phyloP scores from a whole-genome alignment of 2,113 vertebrate genomes.

The Syngnathoides biaculeatus region DNA sequence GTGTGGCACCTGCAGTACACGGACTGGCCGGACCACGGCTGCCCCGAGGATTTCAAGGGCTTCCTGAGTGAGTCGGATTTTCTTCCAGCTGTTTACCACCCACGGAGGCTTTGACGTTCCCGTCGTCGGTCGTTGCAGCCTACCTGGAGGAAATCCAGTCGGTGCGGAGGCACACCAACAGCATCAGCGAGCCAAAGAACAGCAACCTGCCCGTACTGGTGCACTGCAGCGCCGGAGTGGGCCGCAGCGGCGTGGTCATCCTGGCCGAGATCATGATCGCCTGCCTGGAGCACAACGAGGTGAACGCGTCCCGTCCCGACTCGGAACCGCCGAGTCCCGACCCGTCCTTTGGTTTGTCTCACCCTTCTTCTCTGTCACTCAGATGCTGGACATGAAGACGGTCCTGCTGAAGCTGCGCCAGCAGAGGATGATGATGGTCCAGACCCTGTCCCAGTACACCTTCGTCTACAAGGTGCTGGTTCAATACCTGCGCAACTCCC shows the following conservation, averaged over 20 bases:
- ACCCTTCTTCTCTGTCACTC: neutral
- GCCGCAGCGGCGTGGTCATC: conserved; percentile 89
- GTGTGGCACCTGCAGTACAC: conserved; percentile 99
- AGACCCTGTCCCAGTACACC: conserved; percentile 91
- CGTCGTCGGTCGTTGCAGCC: conserved; percentile 63
- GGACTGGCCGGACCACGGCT: conserved; percentile 96
- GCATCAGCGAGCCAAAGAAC: conserved; percentile 81
- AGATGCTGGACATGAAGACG: conserved; percentile 86
- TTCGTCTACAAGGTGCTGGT: conserved; percentile 94
- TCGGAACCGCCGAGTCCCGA: no score
- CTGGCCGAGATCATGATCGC: conserved; percentile 94
- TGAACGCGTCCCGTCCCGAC: no score
- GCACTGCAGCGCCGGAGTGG: conserved; percentile 94
- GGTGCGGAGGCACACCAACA: conserved; percentile 92
- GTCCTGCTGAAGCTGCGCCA: conserved; percentile 81
- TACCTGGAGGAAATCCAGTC: conserved; percentile 98
- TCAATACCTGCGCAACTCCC: conserved; percentile 91
- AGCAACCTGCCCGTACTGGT: conserved; percentile 84
- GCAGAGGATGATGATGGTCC: conserved; percentile 97
- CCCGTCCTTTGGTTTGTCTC: no score
- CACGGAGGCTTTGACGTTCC: neutral
- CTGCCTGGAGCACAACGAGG: conserved; percentile 97
- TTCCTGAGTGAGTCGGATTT: conserved; percentile 84
- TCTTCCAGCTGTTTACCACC: neutral
- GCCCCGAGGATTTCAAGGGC: conserved; percentile 92